Percentiles rank a stretch among this genome's conserved stretches.
Conservation (phyloP, 2,113 vertebrate genomes). For the Oophaga pumilio region DNA sequence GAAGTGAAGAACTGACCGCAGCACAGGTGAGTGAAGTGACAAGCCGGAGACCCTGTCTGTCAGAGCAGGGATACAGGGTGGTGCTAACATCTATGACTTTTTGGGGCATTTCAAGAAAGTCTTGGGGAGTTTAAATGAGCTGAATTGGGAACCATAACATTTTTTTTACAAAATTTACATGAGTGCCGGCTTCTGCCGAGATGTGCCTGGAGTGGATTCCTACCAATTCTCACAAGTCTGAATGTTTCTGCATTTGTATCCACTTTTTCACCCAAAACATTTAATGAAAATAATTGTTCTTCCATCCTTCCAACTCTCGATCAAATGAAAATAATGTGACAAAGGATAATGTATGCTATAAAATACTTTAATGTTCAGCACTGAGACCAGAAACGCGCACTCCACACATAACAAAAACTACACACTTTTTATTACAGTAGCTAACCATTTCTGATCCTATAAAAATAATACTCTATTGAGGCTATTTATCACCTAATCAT, state of each 20-base stretch:
- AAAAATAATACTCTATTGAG: conserved; percentile 39
- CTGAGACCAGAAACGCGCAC: conserved; percentile 8
- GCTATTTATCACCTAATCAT: conserved; percentile 50
- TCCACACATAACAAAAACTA: conserved; percentile 15
- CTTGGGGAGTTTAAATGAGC: no score
- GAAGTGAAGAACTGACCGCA: no score
- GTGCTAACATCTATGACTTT: no score
- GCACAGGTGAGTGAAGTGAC: no score
- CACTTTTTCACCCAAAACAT: neutral
- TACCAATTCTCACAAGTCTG: neutral
- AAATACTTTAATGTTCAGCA: conserved; percentile 15
- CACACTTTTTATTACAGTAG: neutral
- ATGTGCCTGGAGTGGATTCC: neutral
- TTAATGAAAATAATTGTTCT: conserved; percentile 3
- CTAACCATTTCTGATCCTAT: conserved; percentile 23
- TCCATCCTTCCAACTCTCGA: neutral
- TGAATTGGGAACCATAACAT: no score
- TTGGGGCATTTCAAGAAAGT: no score
- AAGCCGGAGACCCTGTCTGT: no score
- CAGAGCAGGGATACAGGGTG: no score
- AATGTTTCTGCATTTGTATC: neutral
- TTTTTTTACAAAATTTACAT: neutral
- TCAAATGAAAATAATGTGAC: neutral
- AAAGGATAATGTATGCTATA: conserved; percentile 3
- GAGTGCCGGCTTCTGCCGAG: neutral